Percentiles rank a stretch among this genome's conserved stretches.
phyloP scores from a whole-genome alignment of 1,140 invertebrate genomes.

The Gryllus bimaculatus region DNA sequence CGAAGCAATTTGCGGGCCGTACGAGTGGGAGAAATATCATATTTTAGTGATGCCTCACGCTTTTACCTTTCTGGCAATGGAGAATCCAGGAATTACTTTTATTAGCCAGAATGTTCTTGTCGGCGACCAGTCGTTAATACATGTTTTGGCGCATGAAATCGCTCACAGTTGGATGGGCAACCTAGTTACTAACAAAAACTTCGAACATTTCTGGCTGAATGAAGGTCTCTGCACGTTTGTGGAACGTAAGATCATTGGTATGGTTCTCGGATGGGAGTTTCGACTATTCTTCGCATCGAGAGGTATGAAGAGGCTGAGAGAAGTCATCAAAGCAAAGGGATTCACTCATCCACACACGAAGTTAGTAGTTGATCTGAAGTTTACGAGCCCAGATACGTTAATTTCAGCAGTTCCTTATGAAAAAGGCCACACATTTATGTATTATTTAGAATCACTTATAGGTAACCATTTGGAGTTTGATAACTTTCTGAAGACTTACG shows the following conservation, averaged over 20 bases:
- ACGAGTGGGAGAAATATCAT: constrained; percentile 82
- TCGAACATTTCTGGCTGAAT: constrained; percentile 95
- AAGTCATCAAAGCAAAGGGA: constrained; percentile 48
- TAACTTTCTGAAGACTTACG: neutral
- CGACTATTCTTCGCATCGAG: constrained; percentile 72
- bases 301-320: constrained; percentile 63
- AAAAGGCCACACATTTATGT: neutral
- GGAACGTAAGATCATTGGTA: constrained; percentile 73
- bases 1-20: constrained; percentile 68
- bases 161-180: constrained; percentile 95
- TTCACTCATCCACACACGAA: neutral
- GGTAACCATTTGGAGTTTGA: neutral
- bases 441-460: neutral
- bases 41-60: constrained; percentile 83
- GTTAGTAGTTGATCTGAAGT: neutral
- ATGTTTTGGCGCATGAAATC: constrained; percentile 92
- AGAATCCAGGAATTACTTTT: constrained; percentile 93
- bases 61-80: constrained; percentile 94
- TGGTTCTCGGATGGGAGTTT: constrained; percentile 52
- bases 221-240: constrained; percentile 92
- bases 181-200: constrained; percentile 84
- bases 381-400: neutral
- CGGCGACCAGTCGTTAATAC: constrained; percentile 77
- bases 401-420: neutral
- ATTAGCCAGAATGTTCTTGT: constrained; percentile 72